phyloP scores from a whole-genome alignment of 1,140 invertebrate species.

The Aphelenchoides avenae region DNA sequence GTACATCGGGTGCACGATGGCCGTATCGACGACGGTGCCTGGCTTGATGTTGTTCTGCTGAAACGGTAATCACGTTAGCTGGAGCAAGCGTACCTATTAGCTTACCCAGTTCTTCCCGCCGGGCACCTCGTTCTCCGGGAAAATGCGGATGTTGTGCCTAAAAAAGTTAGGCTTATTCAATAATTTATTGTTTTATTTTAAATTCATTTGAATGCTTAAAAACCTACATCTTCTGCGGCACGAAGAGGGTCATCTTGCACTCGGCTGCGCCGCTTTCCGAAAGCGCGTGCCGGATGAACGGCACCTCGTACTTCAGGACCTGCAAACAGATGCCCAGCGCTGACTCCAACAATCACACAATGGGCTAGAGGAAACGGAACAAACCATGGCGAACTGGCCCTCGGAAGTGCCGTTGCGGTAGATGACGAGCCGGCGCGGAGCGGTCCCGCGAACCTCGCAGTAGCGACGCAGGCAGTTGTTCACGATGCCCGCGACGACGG shows the following conservation, averaged over 20 bases:
- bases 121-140: too few relatives aligned
- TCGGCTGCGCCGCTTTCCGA: not conserved
- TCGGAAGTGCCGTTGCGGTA: constrained; percentile 31
- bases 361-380: too few relatives aligned
- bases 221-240: constrained; percentile 30
- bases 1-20: constrained; percentile 5
- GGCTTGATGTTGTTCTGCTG: constrained; percentile 37
- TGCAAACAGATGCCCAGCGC: not conserved
- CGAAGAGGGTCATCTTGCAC: constrained; percentile 29
- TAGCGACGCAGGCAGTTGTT: constrained; percentile 22
- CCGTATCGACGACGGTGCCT: constrained; percentile 8
- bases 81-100: not conserved
- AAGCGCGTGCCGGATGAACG: constrained; percentile 24
- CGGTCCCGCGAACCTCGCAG: constrained; percentile 8
- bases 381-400: constrained; percentile 23
- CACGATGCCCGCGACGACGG: constrained; percentile 21
- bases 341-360: too few relatives aligned
- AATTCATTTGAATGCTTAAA: constrained; percentile 13
- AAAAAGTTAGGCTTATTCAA: too few relatives aligned
- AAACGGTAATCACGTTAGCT: constrained; percentile 5
- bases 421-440: constrained; percentile 15
- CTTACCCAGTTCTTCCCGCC: not conserved
- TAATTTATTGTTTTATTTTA: constrained; percentile 9
- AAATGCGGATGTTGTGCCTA: too few relatives aligned
- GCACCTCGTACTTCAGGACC: constrained; percentile 26